Conservation (phyloP, 1,140 invertebrate genomes). For the Nautilus pompilius region DNA sequence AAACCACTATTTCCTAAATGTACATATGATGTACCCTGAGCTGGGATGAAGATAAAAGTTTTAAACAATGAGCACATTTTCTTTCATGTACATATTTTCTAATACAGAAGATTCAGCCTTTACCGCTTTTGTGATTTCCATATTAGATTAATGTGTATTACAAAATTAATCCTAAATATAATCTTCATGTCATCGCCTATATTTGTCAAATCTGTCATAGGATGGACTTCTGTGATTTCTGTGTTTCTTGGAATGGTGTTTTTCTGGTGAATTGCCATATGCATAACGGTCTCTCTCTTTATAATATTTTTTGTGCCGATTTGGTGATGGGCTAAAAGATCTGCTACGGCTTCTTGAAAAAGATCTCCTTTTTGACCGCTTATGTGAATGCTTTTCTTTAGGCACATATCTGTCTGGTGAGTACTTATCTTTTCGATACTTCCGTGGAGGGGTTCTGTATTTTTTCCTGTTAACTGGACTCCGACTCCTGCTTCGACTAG, state of each 20-base stretch:
- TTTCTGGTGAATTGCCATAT: constrained; percentile 30
- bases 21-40: too few species aligned
- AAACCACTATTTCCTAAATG: too few species aligned
- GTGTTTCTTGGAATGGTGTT: constrained; percentile 30
- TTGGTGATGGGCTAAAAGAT: constrained; percentile 24
- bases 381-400: constrained; percentile 26
- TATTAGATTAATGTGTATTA: too few species aligned
- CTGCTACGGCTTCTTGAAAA: constrained; percentile 25
- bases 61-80: too few species aligned
- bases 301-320: constrained; percentile 31
- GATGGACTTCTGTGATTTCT: constrained; percentile 30
- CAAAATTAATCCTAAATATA: too few species aligned
- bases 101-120: too few species aligned
- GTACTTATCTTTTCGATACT: constrained; percentile 30
- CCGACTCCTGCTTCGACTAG: constrained; percentile 24
- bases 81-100: too few species aligned
- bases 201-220: constrained; percentile 26
- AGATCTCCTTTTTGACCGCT: constrained; percentile 14
- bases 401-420: constrained; percentile 16
- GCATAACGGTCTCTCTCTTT: constrained; percentile 31
- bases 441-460: constrained; percentile 12
- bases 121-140: too few species aligned
- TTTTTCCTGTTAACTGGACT: constrained; percentile 26
- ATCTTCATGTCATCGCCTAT: constrained; percentile 7
- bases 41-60: too few species aligned